Evolutionary conservation across 2,888 invertebrate species (phyloP), one percentile per base, ranked within the genome.

Genomic region (Vandiemenella viatica): DNA sequence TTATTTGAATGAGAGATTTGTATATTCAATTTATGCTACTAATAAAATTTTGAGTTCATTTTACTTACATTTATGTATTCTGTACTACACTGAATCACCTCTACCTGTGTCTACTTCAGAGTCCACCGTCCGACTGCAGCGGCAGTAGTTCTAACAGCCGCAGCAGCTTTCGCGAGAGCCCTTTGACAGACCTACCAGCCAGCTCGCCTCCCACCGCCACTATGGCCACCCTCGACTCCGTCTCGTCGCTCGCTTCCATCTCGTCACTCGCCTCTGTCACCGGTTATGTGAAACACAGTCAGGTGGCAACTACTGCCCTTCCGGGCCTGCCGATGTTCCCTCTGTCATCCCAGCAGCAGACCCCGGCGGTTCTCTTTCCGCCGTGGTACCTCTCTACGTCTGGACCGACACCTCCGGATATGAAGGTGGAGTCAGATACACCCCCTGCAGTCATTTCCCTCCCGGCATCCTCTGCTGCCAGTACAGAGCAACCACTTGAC

Each of bases 401-500:
- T n/a, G n/a, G n/a, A n/a, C 72, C 74, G 59, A 44, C 64, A 68
- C 69, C 62, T 17, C 38, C 46, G 21, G 16, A 43, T 22, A 32
- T 15, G 8, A 47, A 47, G 26, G 46, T 45, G 26, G 43, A 43
- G 15, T 20, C 40, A n/a, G 60, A 40, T 63, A 69, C 70, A 61
- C 59, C 67, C 46, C 60, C 63, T 8, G 51, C 52, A 23, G 68
- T 67, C 44, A 62, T 58, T 40, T 59, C 45, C 68, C 72, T 63
- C 65, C 68, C 55, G 61, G 60, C 64, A 43, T 66, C 64, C 42
- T 67, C 67, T 53, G 20, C 22, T 8, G 26, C 45, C 38, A n/a
- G n/a, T n/a, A 20, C 55, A 43, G 86, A 86, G 63, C 85, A 85
- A 68, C 88, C 88, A 17, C 75, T 89, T 61, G 88, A 89, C 73